Conservation (phyloP, 2,113 vertebrate species). For the Protobothrops mucrosquamatus region DNA sequence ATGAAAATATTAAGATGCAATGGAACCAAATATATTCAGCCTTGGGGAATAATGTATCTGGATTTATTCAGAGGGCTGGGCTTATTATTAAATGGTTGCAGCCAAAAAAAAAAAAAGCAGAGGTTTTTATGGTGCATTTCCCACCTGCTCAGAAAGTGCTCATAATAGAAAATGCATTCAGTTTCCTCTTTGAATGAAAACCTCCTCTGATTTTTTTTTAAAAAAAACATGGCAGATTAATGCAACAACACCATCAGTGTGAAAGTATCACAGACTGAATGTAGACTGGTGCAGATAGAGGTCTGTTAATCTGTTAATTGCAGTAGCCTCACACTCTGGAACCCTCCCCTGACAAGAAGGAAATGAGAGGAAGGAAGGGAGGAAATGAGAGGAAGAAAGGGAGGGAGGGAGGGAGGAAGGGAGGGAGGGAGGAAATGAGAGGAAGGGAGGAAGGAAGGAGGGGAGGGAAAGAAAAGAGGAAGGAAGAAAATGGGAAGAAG, state of each 20-base stretch:
- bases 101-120: neutral
- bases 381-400: neutral
- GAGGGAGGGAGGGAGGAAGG: neutral
- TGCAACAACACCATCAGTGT: neutral
- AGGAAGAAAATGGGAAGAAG: no score
- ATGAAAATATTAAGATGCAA: neutral
- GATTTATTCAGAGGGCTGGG: neutral
- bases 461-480: no score
- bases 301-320: neutral
- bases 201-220: neutral
- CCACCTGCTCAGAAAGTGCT: neutral
- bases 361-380: neutral
- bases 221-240: neutral
- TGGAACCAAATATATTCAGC: neutral
- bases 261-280: neutral
- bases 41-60: neutral
- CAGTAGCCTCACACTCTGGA: neutral
- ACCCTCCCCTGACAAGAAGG: no score
- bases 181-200: neutral
- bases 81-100: neutral
- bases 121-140: neutral
- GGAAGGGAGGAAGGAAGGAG: no score
- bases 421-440: neutral
- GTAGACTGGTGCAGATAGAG: neutral
- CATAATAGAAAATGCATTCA: neutral